A percentile compares a stretch with the other conserved stretches of the same genome.
phyloP scores from a whole-genome alignment of 2,797 vertebrate genomes.

The Trachurus trachurus region DNA sequence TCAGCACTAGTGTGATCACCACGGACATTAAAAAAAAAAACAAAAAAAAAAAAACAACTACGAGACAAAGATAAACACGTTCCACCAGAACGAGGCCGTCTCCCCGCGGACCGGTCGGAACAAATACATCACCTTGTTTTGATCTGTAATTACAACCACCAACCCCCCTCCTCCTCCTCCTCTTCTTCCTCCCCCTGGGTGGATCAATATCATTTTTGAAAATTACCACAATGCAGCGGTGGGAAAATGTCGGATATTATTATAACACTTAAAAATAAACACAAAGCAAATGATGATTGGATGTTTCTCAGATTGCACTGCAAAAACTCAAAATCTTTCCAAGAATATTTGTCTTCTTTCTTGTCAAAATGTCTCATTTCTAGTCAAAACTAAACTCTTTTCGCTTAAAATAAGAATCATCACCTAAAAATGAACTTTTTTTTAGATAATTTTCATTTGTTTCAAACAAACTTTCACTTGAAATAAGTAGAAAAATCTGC shows the following conservation, averaged over 20 bases:
- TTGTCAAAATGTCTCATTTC: no score
- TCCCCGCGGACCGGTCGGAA: slow-evolving; percentile 30
- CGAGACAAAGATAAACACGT: slow-evolving; percentile 54
- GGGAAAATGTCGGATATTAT: slow-evolving; percentile 17
- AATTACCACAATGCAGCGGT: slow-evolving; percentile 14
- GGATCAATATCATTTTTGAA: slow-evolving; percentile 54
- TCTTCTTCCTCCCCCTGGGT: slow-evolving; percentile 1
- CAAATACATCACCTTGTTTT: slow-evolving; percentile 55
- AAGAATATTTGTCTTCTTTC: no score
- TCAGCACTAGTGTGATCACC: slow-evolving; percentile 39
- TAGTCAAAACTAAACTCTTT: no score
- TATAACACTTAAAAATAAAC: neutral
- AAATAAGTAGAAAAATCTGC: no score
- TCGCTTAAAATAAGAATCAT: no score
- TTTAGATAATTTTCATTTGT: no score
- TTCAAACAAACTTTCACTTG: no score
- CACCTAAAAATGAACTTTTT: no score
- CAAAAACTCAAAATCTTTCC: no score
- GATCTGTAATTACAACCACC: slow-evolving; percentile 52
- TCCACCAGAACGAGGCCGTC: slow-evolving; percentile 28
- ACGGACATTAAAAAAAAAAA: slow-evolving; percentile 39
- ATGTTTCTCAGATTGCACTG: no score
- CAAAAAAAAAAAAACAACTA: slow-evolving; percentile 42
- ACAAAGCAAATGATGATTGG: slow-evolving; percentile 13
- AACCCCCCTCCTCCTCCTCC: neutral